phyloP scores from a whole-genome alignment of 2,888 invertebrate genomes.

The Sthenelais limicola region DNA sequence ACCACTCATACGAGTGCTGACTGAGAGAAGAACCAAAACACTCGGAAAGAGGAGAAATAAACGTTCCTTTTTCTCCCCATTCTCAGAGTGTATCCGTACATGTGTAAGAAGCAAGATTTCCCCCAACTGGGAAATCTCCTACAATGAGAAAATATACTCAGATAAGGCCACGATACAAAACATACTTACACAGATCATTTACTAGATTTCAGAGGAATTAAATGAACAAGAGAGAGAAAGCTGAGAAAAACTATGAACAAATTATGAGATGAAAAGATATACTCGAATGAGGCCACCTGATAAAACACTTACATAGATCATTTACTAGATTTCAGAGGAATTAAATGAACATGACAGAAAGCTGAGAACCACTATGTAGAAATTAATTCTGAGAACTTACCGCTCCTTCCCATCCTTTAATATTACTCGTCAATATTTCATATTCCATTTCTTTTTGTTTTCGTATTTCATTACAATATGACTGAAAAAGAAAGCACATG shows the following conservation, averaged over 20 bases:
- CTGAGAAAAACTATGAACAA: neutral
- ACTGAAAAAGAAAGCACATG: slow-evolving; percentile 74
- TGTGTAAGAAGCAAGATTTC: slow-evolving; percentile 94
- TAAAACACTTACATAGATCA: neutral
- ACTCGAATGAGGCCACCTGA: neutral
- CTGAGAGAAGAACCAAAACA: slow-evolving; percentile 89
- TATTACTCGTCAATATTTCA: slow-evolving; percentile 93
- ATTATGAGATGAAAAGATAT: slow-evolving; percentile 3
- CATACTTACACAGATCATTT: neutral
- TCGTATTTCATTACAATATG: slow-evolving; percentile 87
- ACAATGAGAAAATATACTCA: slow-evolving; percentile 41
- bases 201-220: slow-evolving; percentile 1
- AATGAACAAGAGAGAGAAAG: too few relatives aligned
- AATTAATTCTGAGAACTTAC: slow-evolving; percentile 56
- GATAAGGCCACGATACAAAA: neutral
- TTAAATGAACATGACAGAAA: too few relatives aligned
- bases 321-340: neutral
- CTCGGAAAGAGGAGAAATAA: slow-evolving; percentile 93
- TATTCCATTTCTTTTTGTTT: slow-evolving; percentile 96
- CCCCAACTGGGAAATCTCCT: slow-evolving; percentile 81
- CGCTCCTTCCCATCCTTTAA: slow-evolving; percentile 95
- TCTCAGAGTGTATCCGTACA: slow-evolving; percentile 87
- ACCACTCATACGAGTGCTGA: slow-evolving; percentile 92
- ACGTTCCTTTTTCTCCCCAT: slow-evolving; percentile 79
- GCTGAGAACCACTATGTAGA: neutral